Base-by-base conservation (phyloP, 2,113 vertebrate genomes). In the Crotalus horridus region DNA sequence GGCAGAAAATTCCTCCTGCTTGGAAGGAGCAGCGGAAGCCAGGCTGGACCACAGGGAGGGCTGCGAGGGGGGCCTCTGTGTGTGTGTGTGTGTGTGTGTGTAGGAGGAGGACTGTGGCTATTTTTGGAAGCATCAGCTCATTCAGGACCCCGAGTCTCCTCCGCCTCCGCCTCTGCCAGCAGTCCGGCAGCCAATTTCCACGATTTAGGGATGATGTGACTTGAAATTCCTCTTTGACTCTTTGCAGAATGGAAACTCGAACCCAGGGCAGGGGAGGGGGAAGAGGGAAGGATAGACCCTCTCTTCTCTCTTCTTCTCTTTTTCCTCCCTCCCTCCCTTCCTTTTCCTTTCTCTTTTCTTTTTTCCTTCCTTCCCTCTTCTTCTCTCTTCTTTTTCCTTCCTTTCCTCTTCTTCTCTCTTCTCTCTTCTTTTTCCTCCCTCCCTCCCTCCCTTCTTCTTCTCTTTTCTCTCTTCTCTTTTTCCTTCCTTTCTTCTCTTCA, bases 61-160 rank as follows among this genome's bases (percentile, higher is more conserved):
- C 43, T 46, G 10, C 4, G 59, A 3, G 24, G 24, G 10, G 48
- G 7, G 8, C 1, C 39, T 48, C 1, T 48, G 48, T 48, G 48
- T 48, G 48, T 48, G 6, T 48, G 48, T 48, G 48, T 48, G 48
- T 48, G 48, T 48, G 48, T 48, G 48, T 48, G 93, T 87, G 94
- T 90, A 92, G 90, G 94, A 94, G 89, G 74, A 15, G 89, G 39
- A 39, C 39, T 91, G 69, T 90, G 95, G 94, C 94, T 92, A 93
- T 97, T 96, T 64, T 96, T 95, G 95, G 95, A 95, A 93, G 88
- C 93, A 94, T 95, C 89, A 91, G 89, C 91, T 93, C 69, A 46
- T 94, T 95, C 93, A 92, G 39, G 39, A 39, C 39, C 39, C 39
- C 3, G 0, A 5, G 17, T 5, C 54, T 12, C 58, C 1, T 46